Evolutionary conservation across 37 sponge, comb jelly and placozoan genomes (phyloP), one percentile per base, ranked within the genome.

Genomic region (Cladorhizidae sp.): DNA sequence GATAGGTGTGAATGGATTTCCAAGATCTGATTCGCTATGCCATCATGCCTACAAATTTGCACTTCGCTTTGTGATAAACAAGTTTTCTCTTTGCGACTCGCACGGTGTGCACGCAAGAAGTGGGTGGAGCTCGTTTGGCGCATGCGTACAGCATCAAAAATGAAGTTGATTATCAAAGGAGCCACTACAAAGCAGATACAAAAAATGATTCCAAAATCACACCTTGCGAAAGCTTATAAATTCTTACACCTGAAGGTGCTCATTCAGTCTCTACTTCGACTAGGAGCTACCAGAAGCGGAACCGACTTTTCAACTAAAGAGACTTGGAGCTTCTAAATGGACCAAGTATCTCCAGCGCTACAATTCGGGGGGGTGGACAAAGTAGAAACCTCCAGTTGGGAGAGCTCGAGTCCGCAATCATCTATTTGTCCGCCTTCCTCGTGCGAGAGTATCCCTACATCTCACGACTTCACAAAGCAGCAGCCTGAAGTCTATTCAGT

Each of bases 201-300:
- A n/a, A n/a, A n/a, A 61, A 61, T 11, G 62, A 22, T 12, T 17
- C 17, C 17, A 54, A 20, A 61, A 28, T 17, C 8, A 8, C 26
- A 22, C 21, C 62, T 61, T 6, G 17, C 6, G 25, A 61, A 61
- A 26, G 26, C 45, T 20, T 5, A 36, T 42, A 39, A 41, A 71
- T 38, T 80, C 70, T 80, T 67, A 70, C 81, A 80, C 81, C 57
- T 70, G 22, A 12, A 80, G 81, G 81, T 80, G 81, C 51, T 71
- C 81, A 80, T 35, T 33, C 56, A 55, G 52, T 74, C 18, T 28
- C 26, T 74, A 55, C 42, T 18, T 14, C 17, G 28, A 14, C 15
- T 7, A 21, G 41, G 37, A 59, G 17, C 45, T 52, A 14, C 9
- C 49, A n/a, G n/a, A n/a, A n/a, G n/a, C n/a, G n/a, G n/a, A n/a